Evolutionary conservation across 2,113 vertebrate species (phyloP).

Genomic region (Kryptolebias marmoratus): DNA sequence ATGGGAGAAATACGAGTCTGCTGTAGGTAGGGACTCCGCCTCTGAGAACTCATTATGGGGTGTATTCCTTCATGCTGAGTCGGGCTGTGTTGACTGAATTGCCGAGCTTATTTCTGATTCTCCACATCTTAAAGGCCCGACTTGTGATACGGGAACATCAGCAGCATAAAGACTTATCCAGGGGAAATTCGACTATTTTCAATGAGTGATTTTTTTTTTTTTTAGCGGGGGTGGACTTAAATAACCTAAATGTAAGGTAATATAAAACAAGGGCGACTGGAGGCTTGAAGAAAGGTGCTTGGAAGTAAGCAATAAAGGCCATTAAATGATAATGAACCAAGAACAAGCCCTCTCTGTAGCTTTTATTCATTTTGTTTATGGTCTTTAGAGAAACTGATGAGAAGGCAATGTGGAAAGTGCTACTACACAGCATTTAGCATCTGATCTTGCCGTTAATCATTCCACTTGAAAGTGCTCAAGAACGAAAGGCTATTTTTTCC

Average conservation of each 20-base stretch:
- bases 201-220: slow-evolving; percentile 26
- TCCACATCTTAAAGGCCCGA: slow-evolving; percentile 39
- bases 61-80: slow-evolving; percentile 64
- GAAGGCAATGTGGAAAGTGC: slow-evolving; percentile 32
- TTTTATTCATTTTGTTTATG: slow-evolving; percentile 54
- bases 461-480: slow-evolving; percentile 58
- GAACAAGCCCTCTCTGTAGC: slow-evolving; percentile 27
- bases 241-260: slow-evolving; percentile 9
- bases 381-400: slow-evolving; percentile 52
- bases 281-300: slow-evolving; percentile 6
- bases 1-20: slow-evolving; percentile 66
- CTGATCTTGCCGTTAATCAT: slow-evolving; percentile 62
- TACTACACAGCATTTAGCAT: slow-evolving; percentile 47
- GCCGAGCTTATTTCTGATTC: slow-evolving; percentile 61
- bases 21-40: slow-evolving; percentile 64
- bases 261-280: slow-evolving; percentile 1
- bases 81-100: slow-evolving; percentile 56
- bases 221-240: slow-evolving; percentile 9
- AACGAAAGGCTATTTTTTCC: slow-evolving; percentile 46
- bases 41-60: slow-evolving; percentile 69
- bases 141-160: slow-evolving; percentile 42
- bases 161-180: slow-evolving; percentile 31
- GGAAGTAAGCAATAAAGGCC: slow-evolving; percentile 29
- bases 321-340: slow-evolving; percentile 51
- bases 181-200: slow-evolving; percentile 33